phyloP scores from a whole-genome alignment of 2,797 vertebrate genomes.

The Iguana delicatissima region DNA sequence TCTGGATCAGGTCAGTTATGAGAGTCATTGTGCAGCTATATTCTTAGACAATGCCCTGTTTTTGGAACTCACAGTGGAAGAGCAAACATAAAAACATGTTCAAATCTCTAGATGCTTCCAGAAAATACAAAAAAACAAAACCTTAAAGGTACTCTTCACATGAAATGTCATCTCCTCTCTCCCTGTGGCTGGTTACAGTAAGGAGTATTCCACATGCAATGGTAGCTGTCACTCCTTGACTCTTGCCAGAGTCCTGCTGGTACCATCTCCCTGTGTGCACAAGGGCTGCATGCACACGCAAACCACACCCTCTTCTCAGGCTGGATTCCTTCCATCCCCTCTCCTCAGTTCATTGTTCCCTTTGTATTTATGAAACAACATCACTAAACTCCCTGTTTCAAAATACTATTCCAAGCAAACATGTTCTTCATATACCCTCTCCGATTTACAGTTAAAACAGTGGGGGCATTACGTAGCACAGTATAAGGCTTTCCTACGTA shows the following conservation, averaged over 20 bases:
- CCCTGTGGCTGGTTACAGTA: not conserved
- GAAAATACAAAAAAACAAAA: too few species aligned
- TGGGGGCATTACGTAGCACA: too few species aligned
- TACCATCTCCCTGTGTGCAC: not conserved
- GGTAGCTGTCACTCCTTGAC: not conserved
- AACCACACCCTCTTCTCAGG: too few species aligned
- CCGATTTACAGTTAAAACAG: too few species aligned
- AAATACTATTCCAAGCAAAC: not conserved
- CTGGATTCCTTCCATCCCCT: too few species aligned
- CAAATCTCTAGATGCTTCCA: not conserved
- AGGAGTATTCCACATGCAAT: not conserved
- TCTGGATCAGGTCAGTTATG: too few species aligned
- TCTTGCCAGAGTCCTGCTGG: not conserved
- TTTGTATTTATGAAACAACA: not conserved
- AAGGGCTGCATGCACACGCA: not conserved
- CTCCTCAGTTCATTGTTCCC: not conserved
- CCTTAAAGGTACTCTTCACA: conserved; percentile 13
- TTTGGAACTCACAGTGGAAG: not conserved
- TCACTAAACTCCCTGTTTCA: not conserved
- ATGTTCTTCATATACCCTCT: too few species aligned
- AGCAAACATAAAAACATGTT: not conserved
- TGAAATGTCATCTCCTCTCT: not conserved
- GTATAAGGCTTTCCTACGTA: too few species aligned
- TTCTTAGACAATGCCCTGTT: not conserved
- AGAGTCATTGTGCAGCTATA: not conserved